phyloP scores from a whole-genome alignment of 2,888 invertebrate genomes.

The Onchidella celtica region DNA sequence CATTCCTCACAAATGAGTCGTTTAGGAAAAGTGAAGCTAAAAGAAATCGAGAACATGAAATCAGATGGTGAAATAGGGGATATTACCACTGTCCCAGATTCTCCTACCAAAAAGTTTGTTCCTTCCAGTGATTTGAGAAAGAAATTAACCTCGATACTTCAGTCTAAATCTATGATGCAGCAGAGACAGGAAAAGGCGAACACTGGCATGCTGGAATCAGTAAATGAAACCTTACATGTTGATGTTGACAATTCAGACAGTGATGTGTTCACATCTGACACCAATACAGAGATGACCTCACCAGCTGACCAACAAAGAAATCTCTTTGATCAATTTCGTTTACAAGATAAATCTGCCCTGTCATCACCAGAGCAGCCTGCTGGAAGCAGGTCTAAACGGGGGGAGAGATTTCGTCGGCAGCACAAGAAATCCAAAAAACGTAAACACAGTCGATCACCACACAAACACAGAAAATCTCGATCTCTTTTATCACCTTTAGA shows the following conservation, averaged over 20 bases:
- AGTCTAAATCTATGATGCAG: conserved; percentile 37
- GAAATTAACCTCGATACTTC: conserved; percentile 36
- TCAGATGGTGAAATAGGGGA: conserved; percentile 14
- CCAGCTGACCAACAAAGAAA: conserved; percentile 33
- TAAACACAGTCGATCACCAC: conserved; percentile 19
- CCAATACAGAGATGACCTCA: conserved; percentile 29
- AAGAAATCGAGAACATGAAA: conserved; percentile 23
- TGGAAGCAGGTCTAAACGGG: background rate
- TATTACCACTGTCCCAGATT: conserved; percentile 20
- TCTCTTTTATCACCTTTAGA: conserved; percentile 7
- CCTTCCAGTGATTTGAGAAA: conserved; percentile 35
- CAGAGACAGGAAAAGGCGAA: background rate
- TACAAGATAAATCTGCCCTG: conserved; percentile 12
- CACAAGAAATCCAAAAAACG: conserved; percentile 31
- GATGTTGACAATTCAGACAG: conserved; percentile 38
- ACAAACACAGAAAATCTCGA: conserved; percentile 8
- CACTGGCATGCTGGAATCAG: background rate
- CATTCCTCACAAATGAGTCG: conserved; percentile 29
- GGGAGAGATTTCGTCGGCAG: background rate
- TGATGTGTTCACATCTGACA: conserved; percentile 34
- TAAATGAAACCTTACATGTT: conserved; percentile 20
- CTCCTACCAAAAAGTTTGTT: conserved; percentile 26
- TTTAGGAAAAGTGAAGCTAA: conserved; percentile 25
- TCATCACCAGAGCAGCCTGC: conserved; percentile 27
- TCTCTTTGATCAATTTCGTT: conserved; percentile 39